These are phyloP conservation scores for Stegana nigrithorax DNA, from an alignment of 2,888 invertebrate species.

Conservation along the genomic window DNA sequence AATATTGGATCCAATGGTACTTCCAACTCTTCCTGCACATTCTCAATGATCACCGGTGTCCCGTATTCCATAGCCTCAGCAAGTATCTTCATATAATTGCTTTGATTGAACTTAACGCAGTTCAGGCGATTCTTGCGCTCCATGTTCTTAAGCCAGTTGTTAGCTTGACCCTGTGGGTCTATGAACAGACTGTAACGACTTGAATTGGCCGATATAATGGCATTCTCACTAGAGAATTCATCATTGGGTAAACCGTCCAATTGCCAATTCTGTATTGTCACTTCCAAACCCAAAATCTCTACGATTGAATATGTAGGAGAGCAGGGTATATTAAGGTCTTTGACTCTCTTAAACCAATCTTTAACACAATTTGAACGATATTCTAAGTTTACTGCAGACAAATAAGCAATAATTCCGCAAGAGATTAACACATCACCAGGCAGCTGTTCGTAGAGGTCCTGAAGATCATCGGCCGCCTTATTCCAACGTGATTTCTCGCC, in stretches of 20 bases:
- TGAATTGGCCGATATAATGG: constrained; percentile 85
- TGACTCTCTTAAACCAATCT: constrained; percentile 81
- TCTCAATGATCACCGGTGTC: constrained; percentile 83
- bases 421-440: constrained; percentile 92
- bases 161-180: constrained; percentile 93
- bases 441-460: constrained; percentile 81
- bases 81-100: constrained; percentile 69
- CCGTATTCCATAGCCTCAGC: constrained; percentile 81
- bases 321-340: constrained; percentile 79
- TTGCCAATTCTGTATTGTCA: constrained; percentile 81
- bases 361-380: constrained; percentile 73
- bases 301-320: constrained; percentile 80
- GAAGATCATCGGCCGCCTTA: constrained; percentile 79
- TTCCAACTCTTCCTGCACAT: constrained; percentile 86
- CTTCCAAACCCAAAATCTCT: constrained; percentile 83
- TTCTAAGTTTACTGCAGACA: constrained; percentile 84
- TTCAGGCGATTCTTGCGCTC: constrained; percentile 71
- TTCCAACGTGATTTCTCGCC: constrained; percentile 91
- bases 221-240: constrained; percentile 87
- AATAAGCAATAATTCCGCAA: constrained; percentile 88
- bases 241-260: constrained; percentile 88
- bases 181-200: constrained; percentile 90
- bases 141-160: constrained; percentile 91
- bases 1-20: constrained; percentile 88
- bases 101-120: constrained; percentile 66